phyloP scores from a whole-genome alignment of 2,888 invertebrate genomes.

The Torymus auratus region DNA sequence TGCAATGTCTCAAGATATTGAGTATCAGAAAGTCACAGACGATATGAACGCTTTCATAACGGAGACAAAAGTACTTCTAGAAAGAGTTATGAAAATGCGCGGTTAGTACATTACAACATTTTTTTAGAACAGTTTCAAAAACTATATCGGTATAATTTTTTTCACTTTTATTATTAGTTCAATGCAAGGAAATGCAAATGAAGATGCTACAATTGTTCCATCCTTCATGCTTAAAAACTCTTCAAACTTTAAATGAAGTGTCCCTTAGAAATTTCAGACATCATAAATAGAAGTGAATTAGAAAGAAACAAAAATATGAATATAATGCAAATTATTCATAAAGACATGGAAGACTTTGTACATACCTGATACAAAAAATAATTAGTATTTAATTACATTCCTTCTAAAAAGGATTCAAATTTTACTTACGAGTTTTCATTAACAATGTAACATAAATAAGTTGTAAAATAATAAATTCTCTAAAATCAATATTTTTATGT shows the following conservation, averaged over 20 bases:
- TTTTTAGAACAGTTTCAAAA: background rate
- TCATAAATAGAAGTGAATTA: background rate
- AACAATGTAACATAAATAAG: background rate
- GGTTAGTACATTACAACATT: slow-evolving; percentile 57
- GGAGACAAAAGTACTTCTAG: slow-evolving; percentile 61
- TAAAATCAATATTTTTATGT: slow-evolving; percentile 40
- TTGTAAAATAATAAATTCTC: slow-evolving; percentile 18
- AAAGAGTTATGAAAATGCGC: slow-evolving; percentile 64
- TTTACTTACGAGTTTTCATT: background rate
- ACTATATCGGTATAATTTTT: background rate
- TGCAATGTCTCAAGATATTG: slow-evolving; percentile 6
- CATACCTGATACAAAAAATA: too few species aligned
- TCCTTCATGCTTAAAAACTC: slow-evolving; percentile 57
- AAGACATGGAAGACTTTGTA: too few species aligned
- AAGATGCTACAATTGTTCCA: slow-evolving; percentile 61
- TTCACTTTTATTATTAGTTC: slow-evolving; percentile 60
- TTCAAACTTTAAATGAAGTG: slow-evolving; percentile 32
- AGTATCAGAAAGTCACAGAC: slow-evolving; percentile 35
- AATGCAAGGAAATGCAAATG: slow-evolving; percentile 63
- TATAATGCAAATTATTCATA: too few species aligned
- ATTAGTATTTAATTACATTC: too few species aligned
- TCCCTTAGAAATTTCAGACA: background rate
- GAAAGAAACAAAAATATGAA: background rate
- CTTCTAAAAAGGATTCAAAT: background rate
- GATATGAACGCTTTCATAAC: slow-evolving; percentile 55